Evolutionary conservation across 2,113 vertebrate species (phyloP).

Genomic region (Acanthisitta chloris): DNA sequence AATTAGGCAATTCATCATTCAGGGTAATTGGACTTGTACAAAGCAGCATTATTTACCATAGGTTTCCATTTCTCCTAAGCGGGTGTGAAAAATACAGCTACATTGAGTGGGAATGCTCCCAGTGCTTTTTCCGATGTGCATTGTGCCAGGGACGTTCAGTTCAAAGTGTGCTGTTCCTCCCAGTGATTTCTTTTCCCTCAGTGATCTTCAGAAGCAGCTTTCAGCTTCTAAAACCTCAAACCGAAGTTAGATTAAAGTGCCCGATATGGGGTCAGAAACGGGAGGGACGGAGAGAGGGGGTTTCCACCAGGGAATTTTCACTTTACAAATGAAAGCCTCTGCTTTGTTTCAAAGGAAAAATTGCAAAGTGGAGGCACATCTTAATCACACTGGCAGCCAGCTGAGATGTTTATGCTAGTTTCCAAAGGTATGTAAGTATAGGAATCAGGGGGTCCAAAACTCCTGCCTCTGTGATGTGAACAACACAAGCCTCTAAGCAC

Average conservation of each 20-base stretch:
- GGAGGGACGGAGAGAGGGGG: conserved; percentile 7
- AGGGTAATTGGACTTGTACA: conserved; percentile 56
- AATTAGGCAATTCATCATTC: conserved; percentile 65
- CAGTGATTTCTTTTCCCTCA: conserved; percentile 57
- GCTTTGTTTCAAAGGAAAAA: conserved; percentile 55
- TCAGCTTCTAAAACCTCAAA: conserved; percentile 59
- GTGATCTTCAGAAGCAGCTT: conserved; percentile 56
- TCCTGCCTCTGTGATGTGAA: conserved; percentile 31
- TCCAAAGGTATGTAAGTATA: conserved; percentile 30
- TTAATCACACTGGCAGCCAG: conserved; percentile 45
- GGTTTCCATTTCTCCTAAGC: conserved; percentile 47
- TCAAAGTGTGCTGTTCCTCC: conserved; percentile 54
- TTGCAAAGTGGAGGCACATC: conserved; percentile 30
- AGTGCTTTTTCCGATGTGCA: conserved; percentile 20
- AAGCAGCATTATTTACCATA: conserved; percentile 44
- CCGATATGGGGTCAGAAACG: conserved; percentile 51
- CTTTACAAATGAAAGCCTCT: conserved; percentile 52
- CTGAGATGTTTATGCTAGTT: conserved; percentile 58
- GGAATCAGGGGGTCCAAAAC: conserved; percentile 37
- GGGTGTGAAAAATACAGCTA: conserved; percentile 23
- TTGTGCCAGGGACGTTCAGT: not conserved
- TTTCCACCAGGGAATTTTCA: conserved; percentile 34
- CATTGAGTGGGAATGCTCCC: conserved; percentile 11
- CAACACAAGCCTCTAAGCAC: conserved; percentile 21
- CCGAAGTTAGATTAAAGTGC: conserved; percentile 66